A percentile compares a stretch with the other conserved stretches of the same genome.
phyloP scores from a whole-genome alignment of 2,113 vertebrate species.

The Psettodes erumei region DNA sequence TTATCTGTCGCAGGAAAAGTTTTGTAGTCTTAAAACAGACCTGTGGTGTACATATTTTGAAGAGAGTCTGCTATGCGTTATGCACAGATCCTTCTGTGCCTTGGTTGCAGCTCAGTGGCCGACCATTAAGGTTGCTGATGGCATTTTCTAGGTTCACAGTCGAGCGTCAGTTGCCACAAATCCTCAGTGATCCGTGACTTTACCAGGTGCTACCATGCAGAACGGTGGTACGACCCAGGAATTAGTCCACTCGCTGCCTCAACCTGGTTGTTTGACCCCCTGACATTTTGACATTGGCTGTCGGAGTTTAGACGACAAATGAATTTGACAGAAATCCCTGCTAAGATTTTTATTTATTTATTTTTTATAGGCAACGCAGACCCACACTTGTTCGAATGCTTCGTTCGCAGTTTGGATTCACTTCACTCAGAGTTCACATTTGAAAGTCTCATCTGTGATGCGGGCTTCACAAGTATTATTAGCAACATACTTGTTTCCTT shows the following conservation, averaged over 20 bases:
- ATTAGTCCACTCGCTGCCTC: constrained; percentile 51
- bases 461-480: no score
- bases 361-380: neutral
- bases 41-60: neutral
- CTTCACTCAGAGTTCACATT: neutral
- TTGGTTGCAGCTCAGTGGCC: constrained; percentile 44
- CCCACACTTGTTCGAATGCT: neutral
- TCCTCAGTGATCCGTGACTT: constrained; percentile 74
- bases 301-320: constrained; percentile 10
- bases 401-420: no score
- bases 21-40: neutral
- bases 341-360: neutral
- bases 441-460: no score
- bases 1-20: neutral
- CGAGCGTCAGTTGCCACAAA: constrained; percentile 55
- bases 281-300: constrained; percentile 59
- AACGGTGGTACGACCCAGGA: constrained; percentile 54
- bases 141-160: constrained; percentile 64
- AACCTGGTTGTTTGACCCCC: constrained; percentile 49
- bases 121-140: constrained; percentile 44
- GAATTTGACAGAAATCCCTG: constrained; percentile 6
- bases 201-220: constrained; percentile 67
- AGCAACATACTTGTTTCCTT: no score
- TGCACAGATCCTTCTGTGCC: neutral
- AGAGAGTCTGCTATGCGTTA: constrained; percentile 20